Evolutionary conservation across 2,113 vertebrate species (phyloP).

Genomic region (Rostratula benghalensis): DNA sequence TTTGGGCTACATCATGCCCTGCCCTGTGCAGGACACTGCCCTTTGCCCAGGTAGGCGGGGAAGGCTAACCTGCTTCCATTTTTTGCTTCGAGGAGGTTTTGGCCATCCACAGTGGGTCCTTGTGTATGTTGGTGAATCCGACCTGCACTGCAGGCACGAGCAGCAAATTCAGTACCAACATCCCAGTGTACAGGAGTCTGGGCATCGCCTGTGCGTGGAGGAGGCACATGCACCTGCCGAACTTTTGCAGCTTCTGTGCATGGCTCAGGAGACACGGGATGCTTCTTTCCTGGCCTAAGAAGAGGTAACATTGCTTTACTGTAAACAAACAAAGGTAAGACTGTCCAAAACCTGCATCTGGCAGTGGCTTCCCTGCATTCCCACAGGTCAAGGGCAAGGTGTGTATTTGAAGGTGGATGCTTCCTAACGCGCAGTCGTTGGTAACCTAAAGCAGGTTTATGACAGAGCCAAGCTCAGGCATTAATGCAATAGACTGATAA

Average conservation of each 20-base stretch:
- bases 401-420: constrained; percentile 79
- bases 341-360: background rate
- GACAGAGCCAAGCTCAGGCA: constrained; percentile 78
- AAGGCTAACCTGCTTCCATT: background rate
- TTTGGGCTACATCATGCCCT: background rate
- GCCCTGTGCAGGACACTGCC: background rate
- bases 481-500: constrained; percentile 97
- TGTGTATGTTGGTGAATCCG: background rate
- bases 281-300: background rate
- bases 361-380: background rate
- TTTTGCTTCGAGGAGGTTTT: background rate
- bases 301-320: background rate
- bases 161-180: background rate
- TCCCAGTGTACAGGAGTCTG: fast-evolving
- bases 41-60: background rate
- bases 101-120: background rate
- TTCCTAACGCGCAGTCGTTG: constrained; percentile 65
- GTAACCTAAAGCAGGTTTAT: constrained; percentile 71
- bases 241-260: background rate
- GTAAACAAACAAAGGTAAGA: background rate
- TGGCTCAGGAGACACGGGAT: background rate
- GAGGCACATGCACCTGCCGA: background rate
- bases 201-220: fast-evolving
- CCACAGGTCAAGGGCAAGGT: constrained; percentile 77
- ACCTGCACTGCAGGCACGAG: background rate